phyloP scores from a whole-genome alignment of 2,113 vertebrate genomes.

The Miniopterus natalensis region DNA sequence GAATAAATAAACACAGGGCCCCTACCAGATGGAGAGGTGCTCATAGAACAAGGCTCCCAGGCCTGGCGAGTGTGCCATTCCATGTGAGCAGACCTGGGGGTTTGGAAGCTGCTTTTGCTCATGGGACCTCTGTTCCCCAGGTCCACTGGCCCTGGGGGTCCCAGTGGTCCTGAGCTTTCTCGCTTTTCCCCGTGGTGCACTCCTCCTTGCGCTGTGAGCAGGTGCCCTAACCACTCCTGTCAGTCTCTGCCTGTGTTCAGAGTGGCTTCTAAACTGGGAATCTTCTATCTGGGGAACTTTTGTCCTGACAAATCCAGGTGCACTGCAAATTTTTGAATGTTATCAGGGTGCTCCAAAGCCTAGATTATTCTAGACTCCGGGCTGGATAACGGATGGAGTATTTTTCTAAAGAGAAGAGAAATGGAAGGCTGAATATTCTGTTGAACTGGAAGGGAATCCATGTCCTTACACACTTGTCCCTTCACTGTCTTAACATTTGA shows the following conservation, averaged over 20 bases:
- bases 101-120: not conserved
- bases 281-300: not conserved
- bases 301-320: not conserved
- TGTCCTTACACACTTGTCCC: not conserved
- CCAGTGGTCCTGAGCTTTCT: not conserved
- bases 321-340: not conserved
- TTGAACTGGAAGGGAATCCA: not conserved
- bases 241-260: too few species aligned
- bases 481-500: not conserved
- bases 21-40: not conserved
- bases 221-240: not conserved
- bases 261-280: not conserved
- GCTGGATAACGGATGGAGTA: not conserved
- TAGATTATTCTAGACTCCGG: not conserved
- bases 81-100: not conserved
- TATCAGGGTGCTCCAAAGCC: not conserved
- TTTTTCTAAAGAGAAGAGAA: not conserved
- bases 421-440: not conserved
- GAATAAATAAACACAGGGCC: not conserved
- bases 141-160: not conserved
- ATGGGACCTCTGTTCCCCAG: not conserved
- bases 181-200: accelerated
- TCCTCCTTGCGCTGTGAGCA: not conserved
- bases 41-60: not conserved
- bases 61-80: accelerated